Evolutionary conservation across 2,113 vertebrate genomes (phyloP), one percentile per base, ranked within the genome.

Genomic region (Connochaetes taurinus): DNA sequence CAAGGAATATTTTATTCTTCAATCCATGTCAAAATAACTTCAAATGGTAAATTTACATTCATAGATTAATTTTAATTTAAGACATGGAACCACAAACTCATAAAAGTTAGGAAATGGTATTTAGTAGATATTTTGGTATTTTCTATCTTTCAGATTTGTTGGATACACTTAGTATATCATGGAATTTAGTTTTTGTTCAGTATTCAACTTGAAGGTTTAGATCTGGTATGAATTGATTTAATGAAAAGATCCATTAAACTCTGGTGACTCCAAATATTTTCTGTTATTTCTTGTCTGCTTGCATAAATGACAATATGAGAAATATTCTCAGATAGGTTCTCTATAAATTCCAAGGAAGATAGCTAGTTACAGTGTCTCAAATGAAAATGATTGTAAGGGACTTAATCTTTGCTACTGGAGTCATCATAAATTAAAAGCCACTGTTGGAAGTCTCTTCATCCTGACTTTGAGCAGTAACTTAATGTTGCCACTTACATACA

Each of bases 1-100:
- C 81, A 83, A 76, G 45, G 55, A 88, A 62, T 92, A 50, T 94
- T 95, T 96, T 96, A 94, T 71, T 92, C 62, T 96, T 92, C 52
- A 96, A 50, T 86, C 5, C 40, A 53, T 84, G 31, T 57, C 45
- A 96, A 85, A 94, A 43, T 96, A 91, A 57, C 14, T 81, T 87
- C 43, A 94, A 94, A 62, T 87, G n/a, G 33, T 78, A 93, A 95
- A 94, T 94, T 97, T 97, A 95, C 60, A 8, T 92, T 92, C n/a
- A 86, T 92, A 94, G 47, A 13, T 97, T 92, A 90, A 62, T 97
- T 97, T 98, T 94, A 31, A 84, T 53, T 47, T 82, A 95, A 94
- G 60, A 97, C 87, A 6, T 64, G 71, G 50, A 95, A 84, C 16
- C 78, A 80, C 45, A 96, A 81, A 90, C 21, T 85, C n/a, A 33